These are phyloP conservation scores for Eptesicus fuscus DNA, from an alignment of 2,113 vertebrate genomes.

Conservation along the genomic window DNA sequence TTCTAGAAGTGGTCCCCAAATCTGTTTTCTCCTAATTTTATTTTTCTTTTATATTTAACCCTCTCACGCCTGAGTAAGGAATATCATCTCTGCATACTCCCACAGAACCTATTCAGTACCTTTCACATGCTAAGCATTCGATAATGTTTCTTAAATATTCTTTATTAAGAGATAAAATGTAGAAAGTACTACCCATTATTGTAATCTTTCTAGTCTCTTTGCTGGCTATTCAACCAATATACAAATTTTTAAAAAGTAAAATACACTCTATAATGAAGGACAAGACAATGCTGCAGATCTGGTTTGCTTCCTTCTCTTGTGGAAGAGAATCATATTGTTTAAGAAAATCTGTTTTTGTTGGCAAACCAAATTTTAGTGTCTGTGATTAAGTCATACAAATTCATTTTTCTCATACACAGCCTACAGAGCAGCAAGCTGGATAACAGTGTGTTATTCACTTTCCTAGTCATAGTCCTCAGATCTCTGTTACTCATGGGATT, in stretches of 20 bases:
- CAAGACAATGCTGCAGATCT: not conserved
- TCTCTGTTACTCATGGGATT: conserved; percentile 62
- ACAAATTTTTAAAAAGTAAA: not conserved
- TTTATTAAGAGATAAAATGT: not conserved
- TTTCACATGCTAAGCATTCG: not conserved
- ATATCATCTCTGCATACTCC: not conserved
- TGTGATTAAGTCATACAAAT: conserved; percentile 44
- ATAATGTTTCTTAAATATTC: not conserved
- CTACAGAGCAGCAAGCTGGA: conserved; percentile 56
- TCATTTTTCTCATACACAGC: conserved; percentile 40
- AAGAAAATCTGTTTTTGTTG: conserved; percentile 7
- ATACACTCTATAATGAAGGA: not conserved
- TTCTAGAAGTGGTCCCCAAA: not conserved
- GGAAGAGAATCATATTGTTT: not conserved
- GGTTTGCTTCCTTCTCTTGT: not conserved
- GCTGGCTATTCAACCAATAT: not conserved
- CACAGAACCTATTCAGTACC: not conserved
- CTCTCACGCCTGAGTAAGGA: not conserved
- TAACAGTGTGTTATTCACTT: conserved; percentile 51
- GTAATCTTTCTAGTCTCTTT: not conserved
- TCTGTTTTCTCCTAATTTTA: not conserved
- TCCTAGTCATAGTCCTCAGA: conserved; percentile 61
- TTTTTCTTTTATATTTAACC: not conserved
- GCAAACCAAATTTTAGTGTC: not conserved
- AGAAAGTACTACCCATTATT: not conserved